A percentile compares a stretch with the other conserved stretches of the same genome.
Conservation (phyloP, 2,797 vertebrate species). For the Gambelia wislizenii region DNA sequence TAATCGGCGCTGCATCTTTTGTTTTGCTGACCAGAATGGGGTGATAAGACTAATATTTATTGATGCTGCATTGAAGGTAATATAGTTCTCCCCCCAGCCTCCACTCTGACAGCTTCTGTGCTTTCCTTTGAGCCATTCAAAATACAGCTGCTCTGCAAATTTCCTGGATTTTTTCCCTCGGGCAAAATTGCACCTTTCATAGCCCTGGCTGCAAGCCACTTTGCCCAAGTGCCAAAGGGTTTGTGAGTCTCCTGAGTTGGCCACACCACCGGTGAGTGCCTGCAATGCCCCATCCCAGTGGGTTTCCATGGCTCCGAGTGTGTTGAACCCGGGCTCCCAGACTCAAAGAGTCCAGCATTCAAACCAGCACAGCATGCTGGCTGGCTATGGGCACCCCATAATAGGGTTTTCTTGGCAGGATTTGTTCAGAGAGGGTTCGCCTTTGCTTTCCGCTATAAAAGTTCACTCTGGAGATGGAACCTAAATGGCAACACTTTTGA, state of each 20-base stretch:
- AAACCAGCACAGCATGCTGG: too few species aligned
- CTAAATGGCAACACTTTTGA: background rate
- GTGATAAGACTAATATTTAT: slow-evolving; percentile 32
- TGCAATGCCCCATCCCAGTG: too few species aligned
- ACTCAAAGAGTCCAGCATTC: too few species aligned
- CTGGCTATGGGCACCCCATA: too few species aligned
- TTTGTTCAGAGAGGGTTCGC: too few species aligned
- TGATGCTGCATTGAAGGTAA: slow-evolving; percentile 23
- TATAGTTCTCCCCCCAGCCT: background rate
- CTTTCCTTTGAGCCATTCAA: background rate
- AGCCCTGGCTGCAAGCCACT: background rate
- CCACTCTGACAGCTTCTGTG: background rate
- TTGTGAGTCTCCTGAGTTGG: too few species aligned
- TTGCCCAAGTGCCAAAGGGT: too few species aligned
- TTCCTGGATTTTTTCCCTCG: background rate
- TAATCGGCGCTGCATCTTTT: slow-evolving; percentile 23
- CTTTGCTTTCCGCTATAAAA: too few species aligned
- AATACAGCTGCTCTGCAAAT: background rate
- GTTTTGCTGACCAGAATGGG: slow-evolving; percentile 48
- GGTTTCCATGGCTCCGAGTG: too few species aligned
- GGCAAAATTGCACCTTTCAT: background rate
- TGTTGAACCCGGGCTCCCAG: too few species aligned
- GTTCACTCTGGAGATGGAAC: background rate
- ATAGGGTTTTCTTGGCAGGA: too few species aligned
- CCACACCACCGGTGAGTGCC: too few species aligned